Base-by-base conservation (phyloP, 2,113 vertebrate genomes). In the Scortum barcoo region DNA sequence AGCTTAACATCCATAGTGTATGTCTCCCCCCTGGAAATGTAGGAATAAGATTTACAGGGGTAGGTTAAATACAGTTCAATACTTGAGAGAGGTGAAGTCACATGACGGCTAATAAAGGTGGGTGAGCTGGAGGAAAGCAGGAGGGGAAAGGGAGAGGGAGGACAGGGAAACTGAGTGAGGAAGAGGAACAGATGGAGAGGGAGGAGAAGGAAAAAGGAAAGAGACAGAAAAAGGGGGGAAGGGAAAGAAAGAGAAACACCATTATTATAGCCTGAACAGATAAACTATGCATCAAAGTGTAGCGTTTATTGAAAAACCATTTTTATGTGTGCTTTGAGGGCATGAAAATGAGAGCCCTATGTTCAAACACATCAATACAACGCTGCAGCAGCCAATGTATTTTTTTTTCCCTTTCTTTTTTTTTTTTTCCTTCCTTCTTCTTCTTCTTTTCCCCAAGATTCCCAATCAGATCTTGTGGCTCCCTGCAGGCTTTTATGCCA, bases 401-500 rank as follows among this genome's bases (percentile, higher is more conserved):
- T 85, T 51, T 0, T 65, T 72, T 51, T 13, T 70, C 50, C 33
- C 50, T 51, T 26, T 54, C 62, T 26, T 13, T 70, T 56, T 38
- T 54, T 51, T 26, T 54, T 66, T 26, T 19, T 66, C 53, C 33
- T 38, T 9, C 14, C 4, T 4, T 48, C 19, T n/a, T 22, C 40
- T 38, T 26, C 67, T 54, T 42, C 60, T 54, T 69, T 88, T 88
- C 81, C 81, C 79, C 61, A 91, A 92, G 87, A 94, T 93, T 93
- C 93, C 93, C 93, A 94, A 95, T 95, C 92, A 94, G 94, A 92
- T 92, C 92, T 87, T 71, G 88, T 88, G 86, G 87, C 90, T 93
- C 86, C 94, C 94, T 92, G 93, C 92, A 90, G 94, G 93, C 92
- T 89, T 94, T 93, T 93, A 93, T 91, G 86, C 89, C 90, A 91